These are phyloP conservation scores for Hemicrepidius hirtus DNA, from an alignment of 2,888 invertebrate genomes.

Conservation along the genomic window DNA sequence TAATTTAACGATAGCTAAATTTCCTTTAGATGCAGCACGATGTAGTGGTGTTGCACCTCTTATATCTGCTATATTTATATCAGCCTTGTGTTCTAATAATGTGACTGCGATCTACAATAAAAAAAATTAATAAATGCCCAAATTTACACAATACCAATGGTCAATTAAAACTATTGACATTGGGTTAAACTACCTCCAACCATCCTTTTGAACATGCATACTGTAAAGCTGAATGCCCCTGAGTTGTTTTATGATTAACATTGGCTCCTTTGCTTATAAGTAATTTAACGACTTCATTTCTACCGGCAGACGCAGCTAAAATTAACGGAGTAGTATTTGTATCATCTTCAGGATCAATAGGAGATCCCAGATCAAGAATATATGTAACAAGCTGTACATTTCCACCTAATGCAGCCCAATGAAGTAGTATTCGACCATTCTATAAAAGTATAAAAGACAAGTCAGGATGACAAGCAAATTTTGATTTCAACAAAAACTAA, in stretches of 20 bases:
- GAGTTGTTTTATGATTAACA: conserved; percentile 81
- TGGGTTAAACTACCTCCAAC: conserved; percentile 74
- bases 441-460: conserved; percentile 73
- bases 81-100: conserved; percentile 80
- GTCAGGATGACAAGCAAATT: conserved; percentile 29
- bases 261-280: conserved; percentile 82
- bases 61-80: conserved; percentile 81
- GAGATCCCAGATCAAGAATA: conserved; percentile 79
- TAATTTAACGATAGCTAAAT: conserved; percentile 79
- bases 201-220: conserved; percentile 92
- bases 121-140: conserved; percentile 36
- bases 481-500: conserved; percentile 24
- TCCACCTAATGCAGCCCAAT: conserved; percentile 88
- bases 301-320: conserved; percentile 87
- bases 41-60: conserved; percentile 85
- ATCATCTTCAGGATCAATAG: conserved; percentile 84
- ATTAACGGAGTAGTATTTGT: conserved; percentile 86
- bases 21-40: conserved; percentile 86
- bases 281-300: conserved; percentile 79
- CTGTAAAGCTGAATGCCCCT: conserved; percentile 88
- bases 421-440: conserved; percentile 83
- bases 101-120: conserved; percentile 79
- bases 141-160: background rate
- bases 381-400: conserved; percentile 83
- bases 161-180: no score